Conservation (phyloP, 1,140 invertebrate genomes). For the Drosophila mayri region DNA sequence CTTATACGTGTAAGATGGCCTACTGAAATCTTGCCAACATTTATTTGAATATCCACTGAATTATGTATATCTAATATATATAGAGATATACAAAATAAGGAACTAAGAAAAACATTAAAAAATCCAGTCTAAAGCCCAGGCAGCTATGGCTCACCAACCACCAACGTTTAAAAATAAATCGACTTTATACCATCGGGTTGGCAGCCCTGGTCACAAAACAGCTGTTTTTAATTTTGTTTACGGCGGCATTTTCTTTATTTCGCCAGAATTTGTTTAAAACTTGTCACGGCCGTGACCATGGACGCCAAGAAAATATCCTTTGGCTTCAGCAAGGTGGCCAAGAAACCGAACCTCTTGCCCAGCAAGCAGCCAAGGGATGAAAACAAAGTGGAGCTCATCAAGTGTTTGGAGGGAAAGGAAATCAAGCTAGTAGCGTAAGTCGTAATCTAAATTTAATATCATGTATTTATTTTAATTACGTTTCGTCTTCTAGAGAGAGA, state of each 20-base stretch:
- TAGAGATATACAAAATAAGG: no score
- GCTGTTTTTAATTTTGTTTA: slow-evolving; percentile 72
- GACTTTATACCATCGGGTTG: no score
- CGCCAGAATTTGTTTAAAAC: not conserved
- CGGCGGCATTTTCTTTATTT: slow-evolving; percentile 41
- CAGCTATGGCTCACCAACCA: no score
- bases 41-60: no score
- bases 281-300: slow-evolving; percentile 37
- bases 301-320: slow-evolving; percentile 91
- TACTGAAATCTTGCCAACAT: no score
- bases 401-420: slow-evolving; percentile 90
- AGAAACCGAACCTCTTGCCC: slow-evolving; percentile 86
- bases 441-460: not conserved
- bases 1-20: no score
- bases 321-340: slow-evolving; percentile 89
- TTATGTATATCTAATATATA: no score
- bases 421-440: slow-evolving; percentile 90
- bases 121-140: no score
- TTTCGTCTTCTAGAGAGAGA: slow-evolving; percentile 85
- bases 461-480: not conserved
- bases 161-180: no score
- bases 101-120: no score
- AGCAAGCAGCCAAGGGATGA: slow-evolving; percentile 83
- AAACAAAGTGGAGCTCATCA: slow-evolving; percentile 88
- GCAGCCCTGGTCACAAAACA: slow-evolving; percentile 8